phyloP scores from a whole-genome alignment of 1,140 invertebrate species.

The Conus ventricosus region DNA sequence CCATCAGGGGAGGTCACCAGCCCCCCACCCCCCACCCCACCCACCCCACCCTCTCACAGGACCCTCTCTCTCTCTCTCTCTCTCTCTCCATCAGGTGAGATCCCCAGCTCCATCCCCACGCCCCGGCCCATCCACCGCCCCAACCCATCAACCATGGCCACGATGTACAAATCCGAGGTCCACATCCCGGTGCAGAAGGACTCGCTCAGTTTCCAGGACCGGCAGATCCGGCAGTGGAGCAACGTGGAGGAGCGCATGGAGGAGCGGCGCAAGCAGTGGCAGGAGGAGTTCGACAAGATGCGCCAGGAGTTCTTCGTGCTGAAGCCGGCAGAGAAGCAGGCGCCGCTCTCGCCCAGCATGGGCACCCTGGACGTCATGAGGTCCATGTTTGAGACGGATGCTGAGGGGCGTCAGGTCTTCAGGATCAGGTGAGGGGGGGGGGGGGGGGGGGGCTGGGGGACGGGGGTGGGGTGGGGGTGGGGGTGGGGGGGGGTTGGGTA shows the following conservation, averaged over 20 bases:
- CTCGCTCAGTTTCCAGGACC: constrained; percentile 69
- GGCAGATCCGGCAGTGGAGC: constrained; percentile 70
- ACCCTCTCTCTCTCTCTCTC: neutral
- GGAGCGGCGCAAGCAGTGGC: constrained; percentile 68
- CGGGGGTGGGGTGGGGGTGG: neutral
- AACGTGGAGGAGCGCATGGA: constrained; percentile 67
- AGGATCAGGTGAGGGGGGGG: constrained; percentile 52
- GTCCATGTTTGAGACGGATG: constrained; percentile 63
- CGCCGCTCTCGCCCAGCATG: constrained; percentile 42
- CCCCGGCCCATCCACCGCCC: neutral
- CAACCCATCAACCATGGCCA: neutral
- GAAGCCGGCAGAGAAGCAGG: constrained; percentile 63
- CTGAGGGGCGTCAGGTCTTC: constrained; percentile 62
- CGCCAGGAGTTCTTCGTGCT: constrained; percentile 71
- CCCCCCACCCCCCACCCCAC: no score
- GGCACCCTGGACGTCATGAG: constrained; percentile 56
- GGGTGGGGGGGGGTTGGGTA: neutral
- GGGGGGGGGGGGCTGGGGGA: neutral
- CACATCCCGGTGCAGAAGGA: constrained; percentile 70
- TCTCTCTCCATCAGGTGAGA: neutral
- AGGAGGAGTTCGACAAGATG: constrained; percentile 71
- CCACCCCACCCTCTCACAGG: neutral
- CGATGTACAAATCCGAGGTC: constrained; percentile 66
- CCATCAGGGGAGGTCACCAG: no score
- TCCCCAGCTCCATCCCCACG: neutral